A percentile compares a stretch with the other conserved stretches of the same genome.
Conservation (phyloP, 2,888 invertebrate species). For the Cinara cedri region DNA sequence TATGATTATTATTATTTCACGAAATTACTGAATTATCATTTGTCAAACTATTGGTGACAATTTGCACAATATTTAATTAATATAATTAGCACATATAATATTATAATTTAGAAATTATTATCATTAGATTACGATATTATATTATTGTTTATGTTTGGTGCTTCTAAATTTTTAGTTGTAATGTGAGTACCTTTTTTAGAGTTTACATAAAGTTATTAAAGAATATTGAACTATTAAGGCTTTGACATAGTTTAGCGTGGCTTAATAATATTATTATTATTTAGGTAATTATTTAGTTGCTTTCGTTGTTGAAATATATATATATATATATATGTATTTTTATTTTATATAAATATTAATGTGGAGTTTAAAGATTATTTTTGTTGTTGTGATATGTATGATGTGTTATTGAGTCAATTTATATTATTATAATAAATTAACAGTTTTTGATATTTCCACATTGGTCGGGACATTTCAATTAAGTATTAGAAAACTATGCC, state of each 20-base stretch:
- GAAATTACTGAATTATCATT: slow-evolving; percentile 35
- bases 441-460: too few relatives aligned
- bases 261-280: slow-evolving; percentile 2
- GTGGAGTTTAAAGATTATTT: not conserved
- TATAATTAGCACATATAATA: slow-evolving; percentile 39
- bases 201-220: slow-evolving; percentile 2
- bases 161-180: slow-evolving; percentile 34
- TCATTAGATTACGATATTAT: slow-evolving; percentile 6
- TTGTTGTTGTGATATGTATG: not conserved
- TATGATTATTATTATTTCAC: slow-evolving; percentile 28
- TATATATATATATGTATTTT: not conserved
- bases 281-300: slow-evolving; percentile 26
- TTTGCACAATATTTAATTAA: slow-evolving; percentile 48
- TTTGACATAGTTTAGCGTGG: slow-evolving; percentile 40
- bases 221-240: slow-evolving; percentile 23
- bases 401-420: not conserved
- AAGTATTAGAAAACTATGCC: too few relatives aligned
- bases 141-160: slow-evolving; percentile 41
- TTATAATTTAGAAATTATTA: slow-evolving; percentile 41
- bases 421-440: not conserved
- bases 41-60: slow-evolving; percentile 31
- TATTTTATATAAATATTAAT: too few relatives aligned
- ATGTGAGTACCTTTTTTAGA: not conserved
- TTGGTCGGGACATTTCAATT: too few relatives aligned
- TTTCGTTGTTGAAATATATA: slow-evolving; percentile 18